A percentile compares a stretch with the other conserved stretches of the same genome.
Evolutionary conservation across 1,140 invertebrate species (phyloP).

Genomic region (Macrobrachium rosenbergii): DNA sequence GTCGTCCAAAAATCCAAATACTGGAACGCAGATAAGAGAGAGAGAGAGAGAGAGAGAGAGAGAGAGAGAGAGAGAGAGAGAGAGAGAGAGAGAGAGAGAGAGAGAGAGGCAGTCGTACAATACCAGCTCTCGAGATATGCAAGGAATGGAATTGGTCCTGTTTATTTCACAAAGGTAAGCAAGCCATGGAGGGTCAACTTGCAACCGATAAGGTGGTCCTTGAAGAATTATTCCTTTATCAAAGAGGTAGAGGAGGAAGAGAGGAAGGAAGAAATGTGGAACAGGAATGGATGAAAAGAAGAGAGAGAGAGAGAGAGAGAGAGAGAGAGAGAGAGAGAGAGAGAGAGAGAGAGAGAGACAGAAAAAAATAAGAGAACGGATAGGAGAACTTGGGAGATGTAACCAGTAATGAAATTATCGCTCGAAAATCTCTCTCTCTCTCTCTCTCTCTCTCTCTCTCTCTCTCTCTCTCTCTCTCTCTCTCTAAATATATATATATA

Average conservation of each 20-base stretch:
- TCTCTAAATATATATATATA: too few relatives aligned
- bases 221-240: neutral
- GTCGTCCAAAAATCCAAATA: too few relatives aligned
- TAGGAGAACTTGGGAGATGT: too few relatives aligned
- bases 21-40: neutral
- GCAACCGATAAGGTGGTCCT: too few relatives aligned
- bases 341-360: neutral
- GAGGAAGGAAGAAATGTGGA: neutral
- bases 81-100: conserved; percentile 12
- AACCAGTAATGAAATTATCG: too few relatives aligned
- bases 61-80: conserved; percentile 25
- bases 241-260: neutral
- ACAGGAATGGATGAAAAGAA: neutral
- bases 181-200: neutral
- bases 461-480: too few relatives aligned
- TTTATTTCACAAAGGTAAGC: too few relatives aligned
- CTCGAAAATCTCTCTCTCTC: too few relatives aligned
- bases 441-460: too few relatives aligned
- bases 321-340: conserved; percentile 32
- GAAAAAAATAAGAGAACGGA: neutral
- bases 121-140: neutral
- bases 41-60: conserved; percentile 27
- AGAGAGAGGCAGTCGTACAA: neutral
- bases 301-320: conserved; percentile 34
- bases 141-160: neutral